These are phyloP conservation scores for Cyanoderma ruficeps DNA, from an alignment of 2,113 vertebrate genomes.

Conservation along the genomic window DNA sequence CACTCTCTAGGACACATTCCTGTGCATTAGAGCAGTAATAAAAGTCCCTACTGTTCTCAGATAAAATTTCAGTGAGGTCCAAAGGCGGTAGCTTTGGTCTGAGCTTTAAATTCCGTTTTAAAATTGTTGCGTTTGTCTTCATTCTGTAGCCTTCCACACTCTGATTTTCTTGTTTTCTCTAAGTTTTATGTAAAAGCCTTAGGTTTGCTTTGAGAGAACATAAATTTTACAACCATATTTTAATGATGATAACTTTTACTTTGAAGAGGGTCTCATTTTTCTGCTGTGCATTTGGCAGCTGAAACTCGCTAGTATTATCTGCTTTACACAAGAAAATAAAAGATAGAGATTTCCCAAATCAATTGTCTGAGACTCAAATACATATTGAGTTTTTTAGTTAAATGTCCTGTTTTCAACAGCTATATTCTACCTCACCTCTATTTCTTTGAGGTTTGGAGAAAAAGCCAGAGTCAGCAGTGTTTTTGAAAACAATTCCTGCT, in stretches of 20 bases:
- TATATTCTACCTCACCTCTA: background rate
- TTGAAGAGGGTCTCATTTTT: background rate
- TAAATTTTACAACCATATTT: background rate
- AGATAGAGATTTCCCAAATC: background rate
- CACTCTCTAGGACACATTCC: background rate
- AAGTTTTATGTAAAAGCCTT: background rate
- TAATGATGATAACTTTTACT: background rate
- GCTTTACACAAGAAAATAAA: background rate
- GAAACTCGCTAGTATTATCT: background rate
- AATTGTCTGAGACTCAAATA: background rate
- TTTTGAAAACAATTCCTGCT: background rate
- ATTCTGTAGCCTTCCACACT: background rate
- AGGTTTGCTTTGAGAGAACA: background rate
- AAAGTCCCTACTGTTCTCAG: background rate
- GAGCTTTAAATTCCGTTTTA: background rate
- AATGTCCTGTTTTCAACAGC: background rate
- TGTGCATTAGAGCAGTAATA: background rate
- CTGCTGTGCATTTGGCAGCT: background rate
- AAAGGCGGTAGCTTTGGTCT: background rate
- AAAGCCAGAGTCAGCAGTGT: background rate
- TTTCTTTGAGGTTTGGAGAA: background rate
- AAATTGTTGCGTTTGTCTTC: background rate
- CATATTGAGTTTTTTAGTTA: background rate
- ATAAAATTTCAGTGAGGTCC: background rate
- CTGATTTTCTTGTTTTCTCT: background rate